Evolutionary conservation across 2,797 vertebrate genomes (phyloP).

Genomic region (Pelodytes ibericus): DNA sequence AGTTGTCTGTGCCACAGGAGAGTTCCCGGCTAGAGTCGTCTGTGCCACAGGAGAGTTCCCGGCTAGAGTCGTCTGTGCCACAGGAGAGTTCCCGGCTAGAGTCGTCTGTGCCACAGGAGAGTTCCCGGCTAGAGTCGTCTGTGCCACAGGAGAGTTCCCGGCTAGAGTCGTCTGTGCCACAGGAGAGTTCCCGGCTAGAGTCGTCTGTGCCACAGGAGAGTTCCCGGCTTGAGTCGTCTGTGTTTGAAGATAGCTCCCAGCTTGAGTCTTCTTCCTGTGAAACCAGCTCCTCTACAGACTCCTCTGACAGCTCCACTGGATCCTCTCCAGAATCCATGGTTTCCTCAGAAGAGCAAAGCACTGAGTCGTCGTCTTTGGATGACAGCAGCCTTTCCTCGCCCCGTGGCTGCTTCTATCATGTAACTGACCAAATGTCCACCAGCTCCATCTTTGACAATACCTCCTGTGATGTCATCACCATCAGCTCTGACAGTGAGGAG

Average conservation of each 20-base stretch:
- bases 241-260: neutral
- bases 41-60: no score
- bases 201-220: no score
- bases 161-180: neutral
- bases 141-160: no score
- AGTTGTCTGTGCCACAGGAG: no score
- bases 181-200: neutral
- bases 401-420: conserved; percentile 63
- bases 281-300: neutral
- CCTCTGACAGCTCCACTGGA: neutral
- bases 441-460: conserved; percentile 46
- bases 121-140: no score
- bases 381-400: conserved; percentile 52
- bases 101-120: no score
- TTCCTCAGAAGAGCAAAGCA: neutral
- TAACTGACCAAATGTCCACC: conserved; percentile 51
- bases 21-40: no score
- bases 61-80: no score
- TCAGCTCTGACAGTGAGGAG: conserved; percentile 33
- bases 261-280: neutral
- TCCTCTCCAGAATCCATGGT: neutral
- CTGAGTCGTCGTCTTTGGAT: neutral
- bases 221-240: neutral
- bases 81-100: no score
- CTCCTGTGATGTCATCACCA: conserved; percentile 28